These are phyloP conservation scores for Dinomys branickii DNA, from an alignment of 2,113 vertebrate genomes.

Conservation along the genomic window DNA sequence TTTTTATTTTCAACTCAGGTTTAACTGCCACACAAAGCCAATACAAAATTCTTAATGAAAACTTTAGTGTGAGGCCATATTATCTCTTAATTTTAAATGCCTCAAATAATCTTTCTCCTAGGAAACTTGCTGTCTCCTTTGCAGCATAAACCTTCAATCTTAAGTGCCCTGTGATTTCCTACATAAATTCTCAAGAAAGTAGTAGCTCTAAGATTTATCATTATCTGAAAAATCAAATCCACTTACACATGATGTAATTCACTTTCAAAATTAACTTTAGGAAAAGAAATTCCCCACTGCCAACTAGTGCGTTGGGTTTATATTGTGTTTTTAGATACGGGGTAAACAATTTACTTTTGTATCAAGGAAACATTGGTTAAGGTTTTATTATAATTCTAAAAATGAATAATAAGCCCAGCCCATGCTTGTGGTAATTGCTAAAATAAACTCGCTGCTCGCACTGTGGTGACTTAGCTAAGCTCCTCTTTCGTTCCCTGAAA, in stretches of 20 bases:
- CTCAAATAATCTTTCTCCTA: slow-evolving; percentile 21
- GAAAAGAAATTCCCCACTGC: slow-evolving; percentile 38
- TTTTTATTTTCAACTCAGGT: slow-evolving; percentile 50
- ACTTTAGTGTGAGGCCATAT: slow-evolving; percentile 53
- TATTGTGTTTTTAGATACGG: slow-evolving; percentile 80
- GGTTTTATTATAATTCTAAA: slow-evolving; percentile 83
- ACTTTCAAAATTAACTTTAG: slow-evolving; percentile 74
- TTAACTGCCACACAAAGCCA: slow-evolving; percentile 43
- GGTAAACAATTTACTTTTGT: slow-evolving; percentile 81
- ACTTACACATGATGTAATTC: slow-evolving; percentile 55
- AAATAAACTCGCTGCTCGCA: slow-evolving; percentile 83
- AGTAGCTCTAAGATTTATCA: slow-evolving; percentile 22
- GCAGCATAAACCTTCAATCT: not conserved
- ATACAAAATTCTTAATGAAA: slow-evolving; percentile 46
- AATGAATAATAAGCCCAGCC: slow-evolving; percentile 73
- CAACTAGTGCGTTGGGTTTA: slow-evolving; percentile 57
- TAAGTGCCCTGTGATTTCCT: not conserved
- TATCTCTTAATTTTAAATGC: slow-evolving; percentile 55
- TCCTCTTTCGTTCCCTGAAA: slow-evolving; percentile 76
- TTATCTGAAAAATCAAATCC: not conserved
- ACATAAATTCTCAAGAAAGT: not conserved
- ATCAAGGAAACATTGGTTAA: slow-evolving; percentile 79
- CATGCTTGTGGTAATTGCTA: slow-evolving; percentile 79
- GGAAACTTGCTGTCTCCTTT: not conserved
- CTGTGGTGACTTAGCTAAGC: slow-evolving; percentile 69